Evolutionary conservation across 2,797 vertebrate species (phyloP).

Genomic region (Nasua narica): DNA sequence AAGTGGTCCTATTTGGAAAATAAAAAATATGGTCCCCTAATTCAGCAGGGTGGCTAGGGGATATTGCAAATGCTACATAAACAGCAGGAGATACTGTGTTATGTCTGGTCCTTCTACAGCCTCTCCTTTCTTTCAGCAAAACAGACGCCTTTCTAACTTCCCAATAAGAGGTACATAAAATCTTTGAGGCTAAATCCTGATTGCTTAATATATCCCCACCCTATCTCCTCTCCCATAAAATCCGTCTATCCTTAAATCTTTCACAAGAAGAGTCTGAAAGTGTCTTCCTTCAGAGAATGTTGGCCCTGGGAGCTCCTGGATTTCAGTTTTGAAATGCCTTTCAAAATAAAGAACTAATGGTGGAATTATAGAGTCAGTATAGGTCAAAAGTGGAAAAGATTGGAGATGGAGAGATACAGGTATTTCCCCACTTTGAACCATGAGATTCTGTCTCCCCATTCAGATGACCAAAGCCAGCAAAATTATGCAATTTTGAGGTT

Average conservation of each 20-base stretch:
- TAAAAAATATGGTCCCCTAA: neutral
- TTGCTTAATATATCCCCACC: neutral
- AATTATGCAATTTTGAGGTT: neutral
- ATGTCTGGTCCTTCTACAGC: neutral
- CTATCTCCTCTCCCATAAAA: neutral
- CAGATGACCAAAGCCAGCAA: neutral
- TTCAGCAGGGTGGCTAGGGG: neutral
- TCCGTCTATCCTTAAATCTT: neutral
- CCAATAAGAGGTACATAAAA: neutral
- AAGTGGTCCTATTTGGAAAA: neutral
- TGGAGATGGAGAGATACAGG: neutral
- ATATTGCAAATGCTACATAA: neutral
- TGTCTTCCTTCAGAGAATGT: neutral
- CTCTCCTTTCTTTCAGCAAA: neutral
- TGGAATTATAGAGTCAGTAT: neutral
- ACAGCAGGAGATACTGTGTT: neutral
- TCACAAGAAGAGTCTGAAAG: neutral
- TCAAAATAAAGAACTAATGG: neutral
- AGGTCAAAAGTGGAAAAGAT: neutral
- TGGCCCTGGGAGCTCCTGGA: neutral
- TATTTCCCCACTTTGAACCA: neutral
- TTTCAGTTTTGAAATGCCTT: neutral
- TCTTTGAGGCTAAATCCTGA: neutral
- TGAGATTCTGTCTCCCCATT: neutral
- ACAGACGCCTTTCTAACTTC: neutral